These are phyloP conservation scores for Parapristionchus giblindavisi DNA, from an alignment of 2,888 invertebrate genomes.

Conservation along the genomic window DNA sequence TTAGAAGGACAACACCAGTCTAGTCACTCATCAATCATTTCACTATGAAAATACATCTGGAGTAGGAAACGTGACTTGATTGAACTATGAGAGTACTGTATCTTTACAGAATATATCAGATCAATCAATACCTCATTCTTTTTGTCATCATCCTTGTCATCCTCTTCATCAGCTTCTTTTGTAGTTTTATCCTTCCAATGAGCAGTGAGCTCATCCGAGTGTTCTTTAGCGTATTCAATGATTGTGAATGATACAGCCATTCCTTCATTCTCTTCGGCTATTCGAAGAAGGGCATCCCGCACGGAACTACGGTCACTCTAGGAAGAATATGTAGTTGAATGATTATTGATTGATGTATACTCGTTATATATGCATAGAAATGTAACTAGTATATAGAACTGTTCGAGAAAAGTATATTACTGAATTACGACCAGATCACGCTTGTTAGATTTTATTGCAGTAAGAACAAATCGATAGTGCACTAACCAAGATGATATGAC, in stretches of 20 bases:
- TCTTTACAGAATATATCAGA: not conserved
- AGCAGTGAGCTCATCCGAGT: slow-evolving; percentile 22
- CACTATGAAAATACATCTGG: too few relatives aligned
- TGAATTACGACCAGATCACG: too few relatives aligned
- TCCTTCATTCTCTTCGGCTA: slow-evolving; percentile 36
- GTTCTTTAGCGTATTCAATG: slow-evolving; percentile 36
- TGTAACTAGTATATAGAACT: too few relatives aligned
- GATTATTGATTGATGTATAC: too few relatives aligned
- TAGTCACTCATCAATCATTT: too few relatives aligned
- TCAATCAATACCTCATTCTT: not conserved
- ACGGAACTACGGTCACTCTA: slow-evolving; percentile 17
- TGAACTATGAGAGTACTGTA: not conserved
- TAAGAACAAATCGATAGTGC: too few relatives aligned
- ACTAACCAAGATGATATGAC: slow-evolving; percentile 29
- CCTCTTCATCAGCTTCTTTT: slow-evolving; percentile 21
- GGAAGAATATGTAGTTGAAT: not conserved
- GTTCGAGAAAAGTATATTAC: too few relatives aligned
- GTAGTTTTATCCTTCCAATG: too few relatives aligned
- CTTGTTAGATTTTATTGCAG: too few relatives aligned
- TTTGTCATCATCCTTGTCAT: not conserved
- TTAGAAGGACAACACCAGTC: too few relatives aligned
- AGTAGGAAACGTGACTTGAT: too few relatives aligned
- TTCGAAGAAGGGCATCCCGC: slow-evolving; percentile 7
- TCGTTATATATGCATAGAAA: too few relatives aligned
- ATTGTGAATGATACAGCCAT: slow-evolving; percentile 37